Evolutionary conservation across 2,113 vertebrate genomes (phyloP).

Genomic region (Saguinus imperator): DNA sequence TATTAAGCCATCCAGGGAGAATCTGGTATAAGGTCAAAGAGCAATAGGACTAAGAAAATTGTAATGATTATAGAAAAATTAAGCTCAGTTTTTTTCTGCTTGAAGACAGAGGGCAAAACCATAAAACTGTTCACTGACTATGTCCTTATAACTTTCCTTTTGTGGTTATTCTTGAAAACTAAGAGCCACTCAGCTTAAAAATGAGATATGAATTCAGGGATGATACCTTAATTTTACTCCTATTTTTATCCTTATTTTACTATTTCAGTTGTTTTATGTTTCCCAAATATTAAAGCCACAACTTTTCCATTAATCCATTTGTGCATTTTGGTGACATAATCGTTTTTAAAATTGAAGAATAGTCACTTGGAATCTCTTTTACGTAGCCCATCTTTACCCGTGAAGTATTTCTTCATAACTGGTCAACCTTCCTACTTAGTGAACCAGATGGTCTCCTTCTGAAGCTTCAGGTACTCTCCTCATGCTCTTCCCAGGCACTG

Average conservation of each 20-base stretch:
- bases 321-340: background rate
- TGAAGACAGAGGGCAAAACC: conserved; percentile 39
- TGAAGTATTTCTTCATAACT: background rate
- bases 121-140: conserved; percentile 35
- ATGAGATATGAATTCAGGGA: background rate
- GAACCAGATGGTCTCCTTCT: background rate
- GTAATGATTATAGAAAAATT: conserved; percentile 48
- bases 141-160: conserved; percentile 50
- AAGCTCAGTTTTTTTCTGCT: conserved; percentile 45
- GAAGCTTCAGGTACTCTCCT: background rate
- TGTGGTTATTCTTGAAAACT: conserved; percentile 30
- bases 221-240: background rate
- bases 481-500: background rate
- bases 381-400: background rate
- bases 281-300: background rate
- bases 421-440: background rate
- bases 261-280: conserved; percentile 26
- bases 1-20: conserved; percentile 56
- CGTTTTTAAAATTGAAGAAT: background rate
- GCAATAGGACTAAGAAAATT: conserved; percentile 63
- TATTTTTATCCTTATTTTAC: conserved; percentile 26
- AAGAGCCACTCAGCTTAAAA: conserved; percentile 26
- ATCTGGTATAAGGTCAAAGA: conserved; percentile 69
- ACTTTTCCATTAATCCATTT: background rate
- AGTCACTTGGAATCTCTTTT: background rate